These are phyloP conservation scores for Teleogryllus oceanicus DNA, from an alignment of 2,888 invertebrate genomes.

Conservation along the genomic window DNA sequence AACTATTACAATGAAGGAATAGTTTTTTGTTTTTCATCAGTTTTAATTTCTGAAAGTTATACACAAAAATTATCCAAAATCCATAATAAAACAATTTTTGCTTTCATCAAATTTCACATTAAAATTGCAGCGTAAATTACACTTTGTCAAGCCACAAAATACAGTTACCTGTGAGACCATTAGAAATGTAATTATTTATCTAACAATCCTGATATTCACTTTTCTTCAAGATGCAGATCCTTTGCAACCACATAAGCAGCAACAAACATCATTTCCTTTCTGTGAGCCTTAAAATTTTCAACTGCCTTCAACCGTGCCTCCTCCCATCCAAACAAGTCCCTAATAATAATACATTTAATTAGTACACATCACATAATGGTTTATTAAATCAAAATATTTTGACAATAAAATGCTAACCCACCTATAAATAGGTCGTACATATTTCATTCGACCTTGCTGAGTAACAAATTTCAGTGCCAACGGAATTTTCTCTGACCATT, in stretches of 20 bases:
- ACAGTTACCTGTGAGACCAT: no score
- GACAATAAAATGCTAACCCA: conserved; percentile 40
- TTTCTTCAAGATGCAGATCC: conserved; percentile 62
- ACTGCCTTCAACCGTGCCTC: conserved; percentile 64
- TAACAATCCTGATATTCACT: not conserved
- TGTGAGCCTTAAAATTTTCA: conserved; percentile 66
- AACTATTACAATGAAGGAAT: no score
- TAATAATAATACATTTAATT: conserved; percentile 40
- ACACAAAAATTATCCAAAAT: no score
- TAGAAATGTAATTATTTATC: no score
- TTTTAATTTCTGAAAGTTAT: no score
- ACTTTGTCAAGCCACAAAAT: no score
- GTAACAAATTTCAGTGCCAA: conserved; percentile 74
- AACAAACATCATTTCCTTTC: conserved; percentile 79
- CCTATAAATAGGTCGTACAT: conserved; percentile 81
- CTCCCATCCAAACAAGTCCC: conserved; percentile 77
- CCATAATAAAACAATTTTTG: no score
- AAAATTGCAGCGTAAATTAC: no score
- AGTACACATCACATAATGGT: not conserved
- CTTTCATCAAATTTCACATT: no score
- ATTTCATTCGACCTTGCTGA: conserved; percentile 87
- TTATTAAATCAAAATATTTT: not conserved
- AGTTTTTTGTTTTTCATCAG: no score
- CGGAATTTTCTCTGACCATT: conserved; percentile 63
- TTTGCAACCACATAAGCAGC: conserved; percentile 69